Percentiles rank a stretch among this genome's conserved stretches.
Evolutionary conservation across 2,113 vertebrate species (phyloP).

Genomic region (rabbit (Oryctolagus cuniculus)): mOryCun1.1 NC_091453.1:82170001-82170500

Average conservation of each 20-base stretch:
- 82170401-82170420: no score
- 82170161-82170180: neutral
- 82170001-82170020: constrained; percentile 13
- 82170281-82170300: no score
- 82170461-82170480: constrained; percentile 43
- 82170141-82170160: neutral
- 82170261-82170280: neutral
- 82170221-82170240: neutral
- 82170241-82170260: neutral
- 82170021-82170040: constrained; percentile 20
- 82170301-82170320: no score
- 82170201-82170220: neutral
- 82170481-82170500: neutral
- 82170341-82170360: no score
- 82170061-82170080: constrained; percentile 12
- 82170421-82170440: no score
- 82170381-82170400: no score
- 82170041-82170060: neutral
- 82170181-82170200: neutral
- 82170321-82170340: no score
- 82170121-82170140: neutral
- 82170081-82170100: constrained; percentile 7
- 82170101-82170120: constrained; percentile 1
- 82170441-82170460: no score
- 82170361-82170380: no score